A percentile compares a stretch with the other conserved stretches of the same genome.
phyloP scores from a whole-genome alignment of 2,888 invertebrate genomes.

The Synergus umbraculus region DNA sequence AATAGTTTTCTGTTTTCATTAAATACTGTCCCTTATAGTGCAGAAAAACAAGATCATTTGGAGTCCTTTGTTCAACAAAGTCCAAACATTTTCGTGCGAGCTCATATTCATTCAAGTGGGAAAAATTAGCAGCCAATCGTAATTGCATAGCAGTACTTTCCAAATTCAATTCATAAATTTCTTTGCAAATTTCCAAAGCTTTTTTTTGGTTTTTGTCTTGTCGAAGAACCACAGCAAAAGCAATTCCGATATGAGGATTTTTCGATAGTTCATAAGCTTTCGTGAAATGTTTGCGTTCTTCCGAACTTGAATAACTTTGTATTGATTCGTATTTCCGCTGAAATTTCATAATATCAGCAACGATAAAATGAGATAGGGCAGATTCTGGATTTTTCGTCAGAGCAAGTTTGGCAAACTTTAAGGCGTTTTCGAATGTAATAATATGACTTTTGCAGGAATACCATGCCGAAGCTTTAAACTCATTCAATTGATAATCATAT shows the following conservation, averaged over 20 bases:
- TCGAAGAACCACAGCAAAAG: neutral
- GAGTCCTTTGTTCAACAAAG: neutral
- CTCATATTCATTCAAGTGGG: neutral
- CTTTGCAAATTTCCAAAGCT: neutral
- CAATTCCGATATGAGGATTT: slow-evolving; percentile 2
- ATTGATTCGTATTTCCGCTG: neutral
- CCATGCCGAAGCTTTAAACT: neutral
- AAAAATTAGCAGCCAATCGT: neutral
- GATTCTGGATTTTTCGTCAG: neutral
- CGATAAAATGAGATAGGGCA: neutral
- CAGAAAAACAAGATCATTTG: neutral
- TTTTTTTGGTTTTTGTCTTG: neutral
- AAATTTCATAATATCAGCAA: neutral
- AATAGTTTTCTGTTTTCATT: neutral
- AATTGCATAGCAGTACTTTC: neutral
- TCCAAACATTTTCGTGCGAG: neutral
- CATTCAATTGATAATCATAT: neutral
- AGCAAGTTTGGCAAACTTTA: neutral
- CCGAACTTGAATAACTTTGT: neutral
- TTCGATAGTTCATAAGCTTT: neutral
- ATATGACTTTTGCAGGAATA: neutral
- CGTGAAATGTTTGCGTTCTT: neutral
- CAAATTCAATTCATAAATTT: slow-evolving; percentile 2
- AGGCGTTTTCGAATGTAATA: neutral
- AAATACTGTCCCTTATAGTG: neutral